Evolutionary conservation across 2,113 vertebrate species (phyloP).

Genomic region (Mirounga angustirostris): DNA sequence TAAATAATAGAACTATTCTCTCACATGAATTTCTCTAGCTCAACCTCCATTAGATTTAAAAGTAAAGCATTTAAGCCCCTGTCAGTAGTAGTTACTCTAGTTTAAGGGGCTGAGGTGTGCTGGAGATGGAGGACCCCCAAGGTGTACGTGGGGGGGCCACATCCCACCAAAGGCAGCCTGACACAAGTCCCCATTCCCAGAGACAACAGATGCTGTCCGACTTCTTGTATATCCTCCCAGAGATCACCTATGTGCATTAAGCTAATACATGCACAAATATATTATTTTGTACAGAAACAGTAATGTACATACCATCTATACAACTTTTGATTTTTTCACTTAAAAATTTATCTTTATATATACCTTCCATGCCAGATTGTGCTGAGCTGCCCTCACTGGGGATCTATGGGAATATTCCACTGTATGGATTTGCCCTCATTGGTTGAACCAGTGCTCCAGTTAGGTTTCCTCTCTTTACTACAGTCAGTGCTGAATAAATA

Average conservation of each 20-base stretch:
- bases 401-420: neutral
- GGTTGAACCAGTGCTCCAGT: too few species aligned
- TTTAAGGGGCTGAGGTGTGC: neutral
- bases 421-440: too few species aligned
- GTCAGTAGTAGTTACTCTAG: neutral
- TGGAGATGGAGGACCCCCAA: rapidly evolving
- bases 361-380: too few species aligned
- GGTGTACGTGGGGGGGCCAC: too few species aligned
- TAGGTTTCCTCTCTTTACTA: neutral
- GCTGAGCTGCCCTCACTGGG: neutral
- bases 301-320: neutral
- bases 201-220: neutral
- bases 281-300: neutral
- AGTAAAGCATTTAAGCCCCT: neutral
- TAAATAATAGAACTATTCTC: neutral
- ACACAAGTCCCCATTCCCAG: neutral
- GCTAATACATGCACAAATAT: neutral
- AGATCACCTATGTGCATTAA: neutral
- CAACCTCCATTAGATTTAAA: neutral
- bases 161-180: neutral
- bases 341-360: neutral
- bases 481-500: neutral
- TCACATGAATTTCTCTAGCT: neutral
- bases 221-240: neutral
- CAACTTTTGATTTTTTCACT: neutral